Conservation (phyloP, 2,113 vertebrate species). For the Megaptera novaeangliae region DNA sequence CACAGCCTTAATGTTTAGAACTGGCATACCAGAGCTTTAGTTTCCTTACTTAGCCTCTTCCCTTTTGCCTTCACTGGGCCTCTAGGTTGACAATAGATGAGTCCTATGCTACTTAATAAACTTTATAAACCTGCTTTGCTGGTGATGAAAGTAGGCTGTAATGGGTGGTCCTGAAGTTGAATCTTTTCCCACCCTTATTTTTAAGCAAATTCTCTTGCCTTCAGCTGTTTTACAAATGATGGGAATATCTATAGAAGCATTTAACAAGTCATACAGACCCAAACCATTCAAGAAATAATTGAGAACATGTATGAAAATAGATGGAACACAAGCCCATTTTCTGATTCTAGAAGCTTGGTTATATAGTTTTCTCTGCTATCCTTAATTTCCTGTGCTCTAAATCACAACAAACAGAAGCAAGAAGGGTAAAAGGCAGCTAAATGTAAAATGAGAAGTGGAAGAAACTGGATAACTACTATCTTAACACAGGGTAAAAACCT, state of each 20-base stretch:
- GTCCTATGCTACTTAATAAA: neutral
- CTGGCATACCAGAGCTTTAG: neutral
- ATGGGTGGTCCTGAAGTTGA: neutral
- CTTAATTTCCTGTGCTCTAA: neutral
- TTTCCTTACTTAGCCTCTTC: neutral
- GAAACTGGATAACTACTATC: neutral
- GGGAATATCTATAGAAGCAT: neutral
- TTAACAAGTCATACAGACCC: neutral
- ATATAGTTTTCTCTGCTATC: neutral
- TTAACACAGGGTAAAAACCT: neutral
- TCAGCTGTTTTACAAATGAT: neutral
- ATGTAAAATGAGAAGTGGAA: neutral
- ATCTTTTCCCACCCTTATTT: neutral
- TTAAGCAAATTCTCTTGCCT: neutral
- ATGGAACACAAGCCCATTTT: neutral
- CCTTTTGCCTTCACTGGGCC: neutral
- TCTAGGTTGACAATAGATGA: neutral
- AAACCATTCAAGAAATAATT: neutral
- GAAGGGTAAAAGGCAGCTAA: neutral
- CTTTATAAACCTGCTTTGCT: conserved; percentile 10
- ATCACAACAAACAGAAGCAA: neutral
- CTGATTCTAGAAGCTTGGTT: neutral
- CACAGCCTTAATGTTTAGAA: neutral
- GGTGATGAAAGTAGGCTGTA: neutral
- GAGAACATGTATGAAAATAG: neutral